These are phyloP conservation scores for human DNA, from an alignment of 2,113 vertebrate genomes.

Conservation along the genomic window GRCh38 chr4:38314001-38314500, in stretches of 20 bases:
- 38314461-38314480: constrained; percentile 36
- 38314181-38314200: neutral
- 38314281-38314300: neutral
- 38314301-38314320: neutral
- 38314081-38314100: neutral
- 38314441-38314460: neutral
- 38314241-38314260: neutral
- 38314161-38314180: neutral
- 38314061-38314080: neutral
- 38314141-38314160: neutral
- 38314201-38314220: neutral
- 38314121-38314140: neutral
- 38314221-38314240: neutral
- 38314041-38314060: neutral
- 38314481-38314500: neutral
- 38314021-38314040: neutral
- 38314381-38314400: neutral
- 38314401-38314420: neutral
- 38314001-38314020: neutral
- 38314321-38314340: neutral
- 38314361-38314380: neutral
- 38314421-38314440: neutral
- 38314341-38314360: neutral
- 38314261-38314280: neutral
- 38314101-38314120: neutral